These are phyloP conservation scores for Chrysochloris asiatica DNA, from an alignment of 2,113 vertebrate genomes.

Conservation along the genomic window DNA sequence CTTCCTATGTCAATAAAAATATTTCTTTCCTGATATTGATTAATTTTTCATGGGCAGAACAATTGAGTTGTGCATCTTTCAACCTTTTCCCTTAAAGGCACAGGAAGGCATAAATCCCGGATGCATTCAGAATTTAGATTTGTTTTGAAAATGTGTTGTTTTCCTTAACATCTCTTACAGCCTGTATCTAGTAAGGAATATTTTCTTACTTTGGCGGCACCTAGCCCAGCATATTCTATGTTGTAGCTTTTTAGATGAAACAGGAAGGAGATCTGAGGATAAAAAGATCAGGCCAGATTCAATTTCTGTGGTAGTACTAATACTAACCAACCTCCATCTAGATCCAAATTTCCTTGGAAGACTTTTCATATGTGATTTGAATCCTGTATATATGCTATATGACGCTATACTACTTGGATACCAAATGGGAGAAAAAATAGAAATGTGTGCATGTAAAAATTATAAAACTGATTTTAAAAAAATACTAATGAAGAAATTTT, in stretches of 20 bases:
- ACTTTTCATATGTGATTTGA: slow-evolving; percentile 19
- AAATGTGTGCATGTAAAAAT: slow-evolving; percentile 31
- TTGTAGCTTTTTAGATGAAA: background rate
- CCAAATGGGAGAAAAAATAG: slow-evolving; percentile 8
- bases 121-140: slow-evolving; percentile 25
- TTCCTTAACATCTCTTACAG: slow-evolving; percentile 2
- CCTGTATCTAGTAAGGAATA: background rate
- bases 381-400: background rate
- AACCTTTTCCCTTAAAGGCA: background rate
- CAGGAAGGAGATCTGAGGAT: background rate
- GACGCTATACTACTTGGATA: background rate
- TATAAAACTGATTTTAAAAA: background rate
- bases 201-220: background rate
- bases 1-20: slow-evolving; percentile 45
- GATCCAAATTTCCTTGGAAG: background rate
- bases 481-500: background rate
- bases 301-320: background rate
- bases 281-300: background rate
- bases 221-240: background rate
- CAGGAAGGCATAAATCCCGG: background rate
- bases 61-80: background rate
- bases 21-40: slow-evolving; percentile 15
- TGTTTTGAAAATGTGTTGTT: slow-evolving; percentile 38
- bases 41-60: slow-evolving; percentile 43
- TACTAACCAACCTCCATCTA: background rate